Conservation (phyloP, 2,797 vertebrate genomes). For the Mus caroli region DNA sequence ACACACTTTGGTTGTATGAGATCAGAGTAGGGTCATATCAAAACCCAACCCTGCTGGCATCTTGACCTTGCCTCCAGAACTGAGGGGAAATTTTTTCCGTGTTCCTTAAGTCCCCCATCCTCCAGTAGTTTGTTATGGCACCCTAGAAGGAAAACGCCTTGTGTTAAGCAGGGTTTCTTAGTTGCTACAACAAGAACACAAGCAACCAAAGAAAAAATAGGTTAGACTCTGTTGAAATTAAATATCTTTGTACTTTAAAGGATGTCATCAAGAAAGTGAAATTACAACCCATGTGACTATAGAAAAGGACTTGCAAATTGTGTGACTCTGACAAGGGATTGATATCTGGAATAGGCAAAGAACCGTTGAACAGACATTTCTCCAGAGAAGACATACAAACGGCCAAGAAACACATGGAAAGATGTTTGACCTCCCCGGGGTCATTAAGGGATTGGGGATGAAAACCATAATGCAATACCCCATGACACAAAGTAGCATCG, state of each 20-base stretch:
- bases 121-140: not conserved
- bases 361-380: conserved; percentile 9
- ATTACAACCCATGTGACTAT: not conserved
- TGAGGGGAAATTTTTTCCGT: not conserved
- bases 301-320: not conserved
- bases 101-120: not conserved
- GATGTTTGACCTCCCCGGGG: not conserved
- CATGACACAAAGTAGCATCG: not conserved
- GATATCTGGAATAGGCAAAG: not conserved
- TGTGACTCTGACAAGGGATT: not conserved
- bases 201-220: conserved; percentile 1
- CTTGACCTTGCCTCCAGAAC: not conserved
- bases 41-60: not conserved
- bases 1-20: not conserved
- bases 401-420: not conserved
- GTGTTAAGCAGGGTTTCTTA: conserved; percentile 9
- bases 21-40: not conserved
- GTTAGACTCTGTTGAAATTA: not conserved
- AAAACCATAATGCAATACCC: not conserved
- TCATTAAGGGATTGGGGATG: conserved; percentile 25
- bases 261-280: conserved; percentile 19
- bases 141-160: not conserved
- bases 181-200: not conserved
- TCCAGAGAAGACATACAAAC: not conserved
- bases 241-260: not conserved